Evolutionary conservation across 1,140 invertebrate genomes (phyloP), one percentile per base, ranked within the genome.

Genomic region (Babylonia areolata): DNA sequence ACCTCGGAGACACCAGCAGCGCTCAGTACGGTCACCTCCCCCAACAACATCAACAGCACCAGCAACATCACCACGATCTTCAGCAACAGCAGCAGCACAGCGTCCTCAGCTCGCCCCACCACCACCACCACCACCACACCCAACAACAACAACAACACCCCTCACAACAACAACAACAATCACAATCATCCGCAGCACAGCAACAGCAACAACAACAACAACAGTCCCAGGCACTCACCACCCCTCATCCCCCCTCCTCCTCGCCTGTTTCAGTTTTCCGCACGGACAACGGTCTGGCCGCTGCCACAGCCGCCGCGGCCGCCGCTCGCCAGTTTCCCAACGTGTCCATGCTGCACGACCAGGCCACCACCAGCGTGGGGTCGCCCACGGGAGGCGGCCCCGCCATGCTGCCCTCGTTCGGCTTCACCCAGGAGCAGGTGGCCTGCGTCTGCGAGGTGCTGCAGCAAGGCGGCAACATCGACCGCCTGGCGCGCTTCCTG

Each of bases 381-480:
- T 92, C 92, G 71, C 92, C 94, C 93, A 93, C 95, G 95, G 95
- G 84, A 35, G 88, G 86, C 12, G 95, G 92, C 95, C 95, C 92
- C 54, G 89, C 93, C 90, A 96, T 98, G 93, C 95, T 99, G 92
- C 97, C 98, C 71, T 98, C 97, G 90, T 99, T 99, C 94, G 98
- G 95, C 97, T 99, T 94, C 96, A 99, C 98, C 86, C 98, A 99
- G 95, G 98, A 99, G 95, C 99, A 99, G 95, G 98, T 99, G 88
- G 98, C 98, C 83, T 99, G 98, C 94, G 98, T 99, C 73, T 99
- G 99, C 95, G 98, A 99, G 96, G 98, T 99, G 71, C 96, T 99
- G 23, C 98, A 99, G 95, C 98, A 99, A 95, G 97, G 98, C n/a
- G 98, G 98, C 64, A 98, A 99, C 95, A 98, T 99, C 90, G 98